These are phyloP conservation scores for Darevskia mixta DNA, from an alignment of 2,797 vertebrate species.

Conservation along the genomic window DNA sequence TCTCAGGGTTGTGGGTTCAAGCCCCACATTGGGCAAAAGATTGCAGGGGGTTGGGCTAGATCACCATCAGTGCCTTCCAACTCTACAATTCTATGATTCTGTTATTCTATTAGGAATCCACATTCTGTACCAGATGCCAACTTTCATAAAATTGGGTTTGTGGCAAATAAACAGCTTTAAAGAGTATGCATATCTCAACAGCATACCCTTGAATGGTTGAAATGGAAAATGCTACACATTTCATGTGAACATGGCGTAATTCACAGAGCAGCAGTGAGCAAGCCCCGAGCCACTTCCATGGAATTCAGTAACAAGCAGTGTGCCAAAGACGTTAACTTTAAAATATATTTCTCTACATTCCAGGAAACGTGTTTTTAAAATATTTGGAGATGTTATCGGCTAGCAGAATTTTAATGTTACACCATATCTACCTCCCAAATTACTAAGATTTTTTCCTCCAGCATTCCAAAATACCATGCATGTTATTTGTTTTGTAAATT, in stretches of 20 bases:
- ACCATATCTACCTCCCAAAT: neutral
- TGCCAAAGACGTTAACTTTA: neutral
- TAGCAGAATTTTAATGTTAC: neutral
- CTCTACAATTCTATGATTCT: no score
- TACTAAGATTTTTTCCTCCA: neutral
- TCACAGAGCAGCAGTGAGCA: neutral
- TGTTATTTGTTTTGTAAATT: neutral
- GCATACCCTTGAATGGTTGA: neutral
- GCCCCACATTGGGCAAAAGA: no score
- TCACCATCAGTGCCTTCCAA: no score
- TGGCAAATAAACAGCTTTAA: neutral
- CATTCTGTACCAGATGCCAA: neutral
- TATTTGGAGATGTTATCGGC: neutral
- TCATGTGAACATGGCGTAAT: neutral
- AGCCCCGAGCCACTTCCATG: neutral
- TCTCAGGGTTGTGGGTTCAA: no score
- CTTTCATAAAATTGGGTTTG: neutral
- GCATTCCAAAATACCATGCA: neutral
- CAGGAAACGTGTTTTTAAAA: neutral
- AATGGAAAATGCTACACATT: neutral
- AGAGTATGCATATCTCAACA: neutral
- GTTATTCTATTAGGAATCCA: neutral
- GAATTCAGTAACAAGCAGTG: neutral
- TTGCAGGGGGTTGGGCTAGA: no score
- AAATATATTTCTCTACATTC: slow-evolving; percentile 4